A percentile compares a stretch with the other conserved stretches of the same genome.
Conservation (phyloP, 2,113 vertebrate genomes). For the Solenodon paradoxus region DNA sequence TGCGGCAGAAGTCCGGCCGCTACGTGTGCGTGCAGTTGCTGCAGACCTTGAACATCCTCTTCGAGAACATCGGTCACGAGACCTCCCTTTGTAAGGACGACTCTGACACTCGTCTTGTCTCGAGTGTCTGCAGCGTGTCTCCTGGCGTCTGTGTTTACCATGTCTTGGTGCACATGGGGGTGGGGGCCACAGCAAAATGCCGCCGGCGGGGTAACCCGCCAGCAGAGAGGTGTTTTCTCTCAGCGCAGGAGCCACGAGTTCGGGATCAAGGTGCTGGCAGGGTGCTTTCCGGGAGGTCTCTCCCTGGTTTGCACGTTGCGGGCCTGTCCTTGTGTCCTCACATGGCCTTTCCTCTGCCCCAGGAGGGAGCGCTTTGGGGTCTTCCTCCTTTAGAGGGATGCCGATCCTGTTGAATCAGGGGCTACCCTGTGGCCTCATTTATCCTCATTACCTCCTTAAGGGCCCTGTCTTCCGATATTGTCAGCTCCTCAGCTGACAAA, state of each 20-base stretch:
- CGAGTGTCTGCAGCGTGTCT: too few relatives aligned
- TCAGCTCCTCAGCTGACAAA: background rate
- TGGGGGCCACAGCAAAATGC: too few relatives aligned
- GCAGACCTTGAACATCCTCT: constrained; percentile 98
- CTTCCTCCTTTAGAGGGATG: background rate
- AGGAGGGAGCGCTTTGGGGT: background rate
- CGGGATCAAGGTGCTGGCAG: background rate
- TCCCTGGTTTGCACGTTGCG: background rate
- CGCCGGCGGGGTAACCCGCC: too few relatives aligned
- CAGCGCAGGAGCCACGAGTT: background rate
- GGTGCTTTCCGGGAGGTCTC: background rate
- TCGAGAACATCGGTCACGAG: constrained; percentile 99
- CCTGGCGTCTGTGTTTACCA: background rate
- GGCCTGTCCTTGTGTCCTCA: background rate
- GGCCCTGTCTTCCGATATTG: background rate
- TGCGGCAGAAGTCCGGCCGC: constrained; percentile 97
- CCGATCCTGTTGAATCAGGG: background rate
- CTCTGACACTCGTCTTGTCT: too few relatives aligned
- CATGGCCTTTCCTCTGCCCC: background rate
- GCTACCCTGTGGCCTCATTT: background rate
- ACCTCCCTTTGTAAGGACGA: constrained; percentile 96
- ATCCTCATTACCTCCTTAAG: background rate
- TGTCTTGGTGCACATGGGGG: background rate
- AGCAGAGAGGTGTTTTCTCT: background rate
- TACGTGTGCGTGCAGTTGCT: constrained; percentile 98